Evolutionary conservation across 2,888 invertebrate species (phyloP), one percentile per base, ranked within the genome.

Genomic region (Beris morrisii): DNA sequence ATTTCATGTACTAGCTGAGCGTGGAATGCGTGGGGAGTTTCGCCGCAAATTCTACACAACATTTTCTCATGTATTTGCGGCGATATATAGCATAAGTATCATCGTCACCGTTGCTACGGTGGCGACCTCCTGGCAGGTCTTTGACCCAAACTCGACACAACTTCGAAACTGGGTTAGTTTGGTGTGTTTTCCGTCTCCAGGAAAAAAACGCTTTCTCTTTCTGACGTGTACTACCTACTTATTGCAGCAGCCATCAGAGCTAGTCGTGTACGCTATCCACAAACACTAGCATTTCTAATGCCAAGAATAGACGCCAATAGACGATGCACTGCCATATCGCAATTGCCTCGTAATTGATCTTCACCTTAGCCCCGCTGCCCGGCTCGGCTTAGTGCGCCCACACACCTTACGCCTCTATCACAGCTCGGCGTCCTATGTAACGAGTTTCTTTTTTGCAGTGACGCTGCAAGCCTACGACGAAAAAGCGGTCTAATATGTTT

Each of bases 101-200:
- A 54, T 64, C 64, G 64, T 64, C 56, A 56, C 46, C 45, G 55
- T 48, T 55, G 55, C 56, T 46, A 65, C 56, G 65, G 46, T 50
- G 57, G 43, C 79, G 78, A 78, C 78, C 78, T 78, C 78, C 76
- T 78, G 61, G 73, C 77, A 78, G 78, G 78, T 78, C 78, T 78
- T 78, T 78, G 78, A 78, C 78, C 78, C 77, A 76, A 70, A 73
- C 72, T 71, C 69, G 69, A 70, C 68, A 70, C 38, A 38, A 65
- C 38, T 69, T 67, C 59, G 69, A 73, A 73, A 73, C 72, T 73
- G 64, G 73, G 73, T 73, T 73, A 73, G 73, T 73, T 73, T 73
- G 71, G 72, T 71, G 70, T 65, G 64, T 64, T 64, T 71, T 70
- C 71, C 71, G 70, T 71, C 71, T 70, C 69, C 66, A 32, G 50